These are phyloP conservation scores for Calephelis nemesis DNA, from an alignment of 1,140 invertebrate species.

Conservation along the genomic window DNA sequence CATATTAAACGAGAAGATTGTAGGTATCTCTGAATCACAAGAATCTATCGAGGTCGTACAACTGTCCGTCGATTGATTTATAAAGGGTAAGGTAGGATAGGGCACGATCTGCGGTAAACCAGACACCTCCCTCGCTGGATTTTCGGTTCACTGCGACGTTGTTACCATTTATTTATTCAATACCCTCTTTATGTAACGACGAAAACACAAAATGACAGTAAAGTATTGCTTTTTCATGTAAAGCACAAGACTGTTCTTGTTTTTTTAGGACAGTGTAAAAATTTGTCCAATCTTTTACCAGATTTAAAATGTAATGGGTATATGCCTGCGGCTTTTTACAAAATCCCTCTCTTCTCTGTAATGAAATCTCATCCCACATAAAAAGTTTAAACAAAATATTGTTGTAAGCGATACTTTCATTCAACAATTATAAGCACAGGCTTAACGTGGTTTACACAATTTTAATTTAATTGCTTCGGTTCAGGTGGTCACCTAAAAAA, in stretches of 20 bases:
- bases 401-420: too few relatives aligned
- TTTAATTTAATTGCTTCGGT: too few relatives aligned
- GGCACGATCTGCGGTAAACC: conserved; percentile 24
- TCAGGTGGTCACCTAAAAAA: too few relatives aligned
- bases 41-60: conserved; percentile 13
- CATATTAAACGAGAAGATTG: not conserved
- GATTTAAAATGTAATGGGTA: too few relatives aligned
- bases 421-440: too few relatives aligned
- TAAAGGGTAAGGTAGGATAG: conserved; percentile 21
- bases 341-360: too few relatives aligned
- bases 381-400: too few relatives aligned
- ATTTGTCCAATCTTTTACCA: not conserved
- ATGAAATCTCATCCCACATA: too few relatives aligned
- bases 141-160: conserved; percentile 15
- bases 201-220: conserved; percentile 5
- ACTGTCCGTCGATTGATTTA: conserved; percentile 26
- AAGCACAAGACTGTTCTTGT: not conserved
- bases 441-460: too few relatives aligned
- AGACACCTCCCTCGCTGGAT: conserved; percentile 19
- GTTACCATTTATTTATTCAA: conserved; percentile 15
- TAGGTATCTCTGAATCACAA: conserved; percentile 4
- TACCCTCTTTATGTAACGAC: conserved; percentile 10
- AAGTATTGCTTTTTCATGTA: conserved; percentile 1
- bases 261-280: not conserved
- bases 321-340: too few relatives aligned